Conservation (phyloP, 2,888 invertebrate genomes). For the Ophion ellenae region DNA sequence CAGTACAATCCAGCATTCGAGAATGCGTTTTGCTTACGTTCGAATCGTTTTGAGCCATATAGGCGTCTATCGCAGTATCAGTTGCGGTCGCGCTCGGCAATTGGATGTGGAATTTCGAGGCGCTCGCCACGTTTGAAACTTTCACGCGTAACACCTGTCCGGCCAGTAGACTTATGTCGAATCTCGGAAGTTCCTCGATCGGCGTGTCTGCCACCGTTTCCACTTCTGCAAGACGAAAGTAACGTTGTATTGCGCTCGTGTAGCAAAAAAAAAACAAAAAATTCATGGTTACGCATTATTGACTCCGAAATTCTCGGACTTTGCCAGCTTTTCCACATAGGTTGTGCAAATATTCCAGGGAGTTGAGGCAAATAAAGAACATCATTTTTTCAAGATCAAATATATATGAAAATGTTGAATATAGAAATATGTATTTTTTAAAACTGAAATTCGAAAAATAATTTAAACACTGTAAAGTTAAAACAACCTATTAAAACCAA, state of each 20-base stretch:
- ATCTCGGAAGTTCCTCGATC: slow-evolving; percentile 68
- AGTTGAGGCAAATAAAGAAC: too few relatives aligned
- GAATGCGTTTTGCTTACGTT: slow-evolving; percentile 72
- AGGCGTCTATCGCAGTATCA: slow-evolving; percentile 74
- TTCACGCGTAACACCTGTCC: slow-evolving; percentile 84
- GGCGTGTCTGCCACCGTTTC: slow-evolving; percentile 14
- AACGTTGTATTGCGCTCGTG: neutral
- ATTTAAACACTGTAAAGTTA: too few relatives aligned
- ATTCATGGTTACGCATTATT: too few relatives aligned
- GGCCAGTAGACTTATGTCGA: slow-evolving; percentile 82
- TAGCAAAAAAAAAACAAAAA: neutral
- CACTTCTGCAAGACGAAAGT: slow-evolving; percentile 23
- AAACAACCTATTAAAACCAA: too few relatives aligned
- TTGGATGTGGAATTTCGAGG: slow-evolving; percentile 83
- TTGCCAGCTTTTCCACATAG: too few relatives aligned
- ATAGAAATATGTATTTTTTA: too few relatives aligned
- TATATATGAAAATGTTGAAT: too few relatives aligned
- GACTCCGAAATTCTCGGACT: too few relatives aligned
- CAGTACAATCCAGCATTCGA: slow-evolving; percentile 15
- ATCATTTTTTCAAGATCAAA: too few relatives aligned
- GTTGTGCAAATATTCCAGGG: too few relatives aligned
- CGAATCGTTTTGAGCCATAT: slow-evolving; percentile 74
- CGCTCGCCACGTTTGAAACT: slow-evolving; percentile 82
- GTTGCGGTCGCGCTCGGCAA: slow-evolving; percentile 81
- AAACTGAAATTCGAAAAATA: too few relatives aligned